Evolutionary conservation across 2,888 invertebrate species (phyloP).

Genomic region (Allophyes oxyacanthae): DNA sequence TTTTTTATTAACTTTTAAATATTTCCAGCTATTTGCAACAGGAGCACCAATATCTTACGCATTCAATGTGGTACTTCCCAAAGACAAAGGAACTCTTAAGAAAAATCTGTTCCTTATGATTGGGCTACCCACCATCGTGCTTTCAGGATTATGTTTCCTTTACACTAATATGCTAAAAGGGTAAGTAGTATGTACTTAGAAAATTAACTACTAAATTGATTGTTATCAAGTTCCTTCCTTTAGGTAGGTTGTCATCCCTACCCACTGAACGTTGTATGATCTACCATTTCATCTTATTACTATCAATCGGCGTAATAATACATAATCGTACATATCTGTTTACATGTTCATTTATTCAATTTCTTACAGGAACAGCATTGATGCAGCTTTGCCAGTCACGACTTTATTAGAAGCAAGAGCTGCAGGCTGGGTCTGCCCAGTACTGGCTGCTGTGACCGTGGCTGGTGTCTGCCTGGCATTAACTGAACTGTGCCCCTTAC

Average conservation of each 20-base stretch:
- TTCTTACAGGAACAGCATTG: slow-evolving; percentile 84
- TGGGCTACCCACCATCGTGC: slow-evolving; percentile 75
- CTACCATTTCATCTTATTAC: slow-evolving; percentile 31
- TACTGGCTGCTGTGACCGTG: slow-evolving; percentile 89
- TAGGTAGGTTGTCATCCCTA: slow-evolving; percentile 19
- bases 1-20: slow-evolving; percentile 1
- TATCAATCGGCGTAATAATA: slow-evolving; percentile 23
- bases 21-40: slow-evolving; percentile 80
- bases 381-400: slow-evolving; percentile 90
- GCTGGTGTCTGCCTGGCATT: slow-evolving; percentile 90
- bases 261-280: slow-evolving; percentile 13
- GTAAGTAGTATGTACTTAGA: slow-evolving; percentile 61
- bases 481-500: slow-evolving; percentile 89
- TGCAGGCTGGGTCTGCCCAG: slow-evolving; percentile 90
- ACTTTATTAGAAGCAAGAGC: slow-evolving; percentile 89
- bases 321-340: slow-evolving; percentile 29
- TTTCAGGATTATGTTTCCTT: slow-evolving; percentile 80
- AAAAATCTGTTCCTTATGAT: slow-evolving; percentile 78
- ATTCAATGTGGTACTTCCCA: slow-evolving; percentile 77
- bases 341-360: slow-evolving; percentile 20
- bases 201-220: slow-evolving; percentile 16
- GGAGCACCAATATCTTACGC: slow-evolving; percentile 85
- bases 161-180: slow-evolving; percentile 85
- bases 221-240: slow-evolving; percentile 17
- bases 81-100: slow-evolving; percentile 71